phyloP scores from a whole-genome alignment of 2,797 vertebrate genomes.

The Bradypodion pumilum region DNA sequence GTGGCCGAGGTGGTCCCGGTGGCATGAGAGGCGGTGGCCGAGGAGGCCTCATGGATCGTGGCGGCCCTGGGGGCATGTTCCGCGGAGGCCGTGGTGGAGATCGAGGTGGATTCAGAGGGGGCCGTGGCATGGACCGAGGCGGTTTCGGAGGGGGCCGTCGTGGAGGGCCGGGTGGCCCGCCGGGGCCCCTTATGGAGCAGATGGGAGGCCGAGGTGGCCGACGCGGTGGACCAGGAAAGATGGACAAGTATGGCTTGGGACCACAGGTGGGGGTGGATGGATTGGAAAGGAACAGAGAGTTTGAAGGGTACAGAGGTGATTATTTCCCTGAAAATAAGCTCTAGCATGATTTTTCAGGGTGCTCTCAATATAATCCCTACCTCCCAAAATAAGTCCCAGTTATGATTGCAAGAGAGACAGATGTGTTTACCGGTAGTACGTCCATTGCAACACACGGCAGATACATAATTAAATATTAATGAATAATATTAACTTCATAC shows the following conservation, averaged over 20 bases:
- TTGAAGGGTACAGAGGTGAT: too few relatives aligned
- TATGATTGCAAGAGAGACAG: too few relatives aligned
- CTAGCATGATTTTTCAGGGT: too few relatives aligned
- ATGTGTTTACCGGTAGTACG: too few relatives aligned
- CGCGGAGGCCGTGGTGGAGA: slow-evolving; percentile 92
- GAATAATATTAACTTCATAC: too few relatives aligned
- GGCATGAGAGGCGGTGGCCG: slow-evolving; percentile 90
- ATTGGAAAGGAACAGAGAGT: too few relatives aligned
- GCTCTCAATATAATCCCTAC: too few relatives aligned
- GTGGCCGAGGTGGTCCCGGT: slow-evolving; percentile 90
- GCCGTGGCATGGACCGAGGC: slow-evolving; percentile 93
- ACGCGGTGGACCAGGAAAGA: slow-evolving; percentile 88
- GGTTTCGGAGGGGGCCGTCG: slow-evolving; percentile 91
- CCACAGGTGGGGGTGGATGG: neutral
- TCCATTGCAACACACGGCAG: too few relatives aligned
- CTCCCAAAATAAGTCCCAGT: too few relatives aligned
- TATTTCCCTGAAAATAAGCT: too few relatives aligned
- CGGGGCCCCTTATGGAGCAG: slow-evolving; percentile 91
- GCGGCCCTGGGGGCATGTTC: slow-evolving; percentile 88
- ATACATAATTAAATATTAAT: too few relatives aligned
- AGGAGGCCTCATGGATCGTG: slow-evolving; percentile 88
- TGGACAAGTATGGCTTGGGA: slow-evolving; percentile 87
- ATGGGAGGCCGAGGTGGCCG: slow-evolving; percentile 83
- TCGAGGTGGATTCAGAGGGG: slow-evolving; percentile 89
- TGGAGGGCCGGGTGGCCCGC: slow-evolving; percentile 84